Evolutionary conservation across 1,140 invertebrate genomes (phyloP).

Genomic region (Trichonephila inaurata): DNA sequence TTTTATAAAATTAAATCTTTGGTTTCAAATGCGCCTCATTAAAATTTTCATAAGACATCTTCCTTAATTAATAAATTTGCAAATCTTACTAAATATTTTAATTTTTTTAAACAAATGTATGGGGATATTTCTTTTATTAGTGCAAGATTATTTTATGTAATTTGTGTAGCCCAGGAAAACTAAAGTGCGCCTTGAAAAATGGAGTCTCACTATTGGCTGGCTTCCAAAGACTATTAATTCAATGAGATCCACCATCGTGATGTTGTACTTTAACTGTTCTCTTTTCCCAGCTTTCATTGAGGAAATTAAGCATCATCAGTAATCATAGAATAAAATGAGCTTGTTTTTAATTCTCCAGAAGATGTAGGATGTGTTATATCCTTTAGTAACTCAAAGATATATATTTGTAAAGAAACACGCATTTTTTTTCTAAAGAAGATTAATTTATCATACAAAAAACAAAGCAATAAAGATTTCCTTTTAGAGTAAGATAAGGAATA

Average conservation of each 20-base stretch:
- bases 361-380: neutral
- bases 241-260: neutral
- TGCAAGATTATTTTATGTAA: neutral
- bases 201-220: neutral
- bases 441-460: too few relatives aligned
- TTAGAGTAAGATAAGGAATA: too few relatives aligned
- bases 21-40: too few relatives aligned
- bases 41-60: neutral
- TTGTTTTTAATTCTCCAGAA: neutral
- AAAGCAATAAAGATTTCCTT: too few relatives aligned
- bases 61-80: neutral
- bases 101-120: neutral
- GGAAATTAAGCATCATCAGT: neutral
- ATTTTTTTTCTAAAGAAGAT: too few relatives aligned
- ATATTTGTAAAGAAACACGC: too few relatives aligned
- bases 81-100: neutral
- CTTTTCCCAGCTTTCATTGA: neutral
- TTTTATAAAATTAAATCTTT: too few relatives aligned
- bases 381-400: too few relatives aligned
- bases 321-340: neutral
- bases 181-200: constrained; percentile 1
- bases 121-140: neutral
- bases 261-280: neutral
- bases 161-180: neutral
- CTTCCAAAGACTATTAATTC: neutral